These are phyloP conservation scores for Phalacrocorax pelagicus DNA, from an alignment of 2,113 vertebrate species.

Conservation along the genomic window DNA sequence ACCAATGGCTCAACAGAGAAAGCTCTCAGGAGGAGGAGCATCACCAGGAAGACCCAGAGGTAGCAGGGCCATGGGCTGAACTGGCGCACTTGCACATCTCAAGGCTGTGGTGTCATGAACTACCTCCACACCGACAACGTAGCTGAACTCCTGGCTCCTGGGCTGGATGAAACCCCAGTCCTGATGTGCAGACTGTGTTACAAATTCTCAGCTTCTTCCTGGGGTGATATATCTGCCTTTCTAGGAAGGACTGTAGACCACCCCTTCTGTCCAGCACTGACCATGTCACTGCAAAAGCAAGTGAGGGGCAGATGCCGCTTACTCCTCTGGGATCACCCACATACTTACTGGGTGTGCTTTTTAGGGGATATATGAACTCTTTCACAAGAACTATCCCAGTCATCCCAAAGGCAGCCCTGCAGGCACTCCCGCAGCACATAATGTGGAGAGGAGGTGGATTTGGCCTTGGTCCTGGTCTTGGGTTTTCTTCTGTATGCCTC, in stretches of 20 bases:
- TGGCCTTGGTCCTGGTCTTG: not conserved
- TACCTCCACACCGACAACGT: fast-evolving
- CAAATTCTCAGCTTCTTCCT: not conserved
- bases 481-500: not conserved
- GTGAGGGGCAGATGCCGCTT: not conserved
- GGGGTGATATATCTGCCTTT: not conserved
- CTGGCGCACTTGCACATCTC: not conserved
- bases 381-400: not conserved
- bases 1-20: not conserved
- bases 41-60: not conserved
- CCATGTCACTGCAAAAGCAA: not conserved
- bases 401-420: not conserved
- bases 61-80: not conserved
- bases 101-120: not conserved
- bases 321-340: not conserved
- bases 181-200: not conserved
- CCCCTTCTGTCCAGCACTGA: not conserved
- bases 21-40: not conserved
- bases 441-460: not conserved
- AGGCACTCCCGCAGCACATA: not conserved
- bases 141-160: not conserved
- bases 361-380: not conserved
- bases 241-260: not conserved
- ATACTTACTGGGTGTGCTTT: not conserved
- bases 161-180: not conserved